Evolutionary conservation across 2,113 vertebrate species (phyloP).

Genomic region (Chloropsis hardwickii): DNA sequence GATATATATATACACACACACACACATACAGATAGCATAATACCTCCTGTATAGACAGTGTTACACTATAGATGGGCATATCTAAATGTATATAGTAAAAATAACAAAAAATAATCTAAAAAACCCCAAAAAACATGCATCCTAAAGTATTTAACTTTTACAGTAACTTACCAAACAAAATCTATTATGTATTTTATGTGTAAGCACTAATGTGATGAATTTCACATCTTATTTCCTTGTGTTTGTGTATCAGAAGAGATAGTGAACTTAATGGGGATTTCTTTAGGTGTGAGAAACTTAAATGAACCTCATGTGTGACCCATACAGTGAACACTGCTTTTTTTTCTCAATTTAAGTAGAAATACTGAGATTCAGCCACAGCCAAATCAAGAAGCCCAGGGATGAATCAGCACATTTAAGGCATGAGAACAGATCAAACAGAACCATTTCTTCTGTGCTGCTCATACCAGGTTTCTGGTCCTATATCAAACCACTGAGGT

Average conservation of each 20-base stretch:
- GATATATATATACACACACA: rapidly evolving
- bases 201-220: background rate
- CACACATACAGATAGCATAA: background rate
- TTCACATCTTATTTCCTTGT: background rate
- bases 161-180: background rate
- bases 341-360: background rate
- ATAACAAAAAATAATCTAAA: background rate
- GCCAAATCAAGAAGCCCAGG: background rate
- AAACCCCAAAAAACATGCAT: background rate
- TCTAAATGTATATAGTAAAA: background rate
- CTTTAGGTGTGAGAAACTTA: background rate
- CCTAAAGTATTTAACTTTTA: background rate
- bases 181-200: background rate
- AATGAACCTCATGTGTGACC: background rate
- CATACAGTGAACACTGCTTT: background rate
- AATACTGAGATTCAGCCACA: background rate
- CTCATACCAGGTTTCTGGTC: background rate
- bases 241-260: background rate
- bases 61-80: background rate
- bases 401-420: background rate
- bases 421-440: background rate
- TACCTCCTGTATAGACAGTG: background rate
- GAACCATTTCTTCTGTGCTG: background rate
- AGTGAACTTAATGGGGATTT: background rate
- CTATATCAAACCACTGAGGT: background rate